Evolutionary conservation across 2,797 vertebrate species (phyloP), one percentile per base, ranked within the genome.

Genomic region (Ptychadena robeensis): DNA sequence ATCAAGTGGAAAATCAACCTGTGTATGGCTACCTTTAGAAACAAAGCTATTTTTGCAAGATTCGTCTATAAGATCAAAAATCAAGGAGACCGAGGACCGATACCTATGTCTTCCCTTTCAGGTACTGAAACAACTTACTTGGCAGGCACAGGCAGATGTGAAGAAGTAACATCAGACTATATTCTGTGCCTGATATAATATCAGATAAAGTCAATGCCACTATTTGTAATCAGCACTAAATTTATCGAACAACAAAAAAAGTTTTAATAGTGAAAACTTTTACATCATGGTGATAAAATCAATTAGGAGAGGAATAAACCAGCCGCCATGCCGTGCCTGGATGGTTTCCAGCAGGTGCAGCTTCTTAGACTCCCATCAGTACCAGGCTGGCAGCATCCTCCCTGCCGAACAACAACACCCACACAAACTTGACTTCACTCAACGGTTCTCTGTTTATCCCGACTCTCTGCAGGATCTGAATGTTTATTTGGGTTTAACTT

Each of bases 401-500:
- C 48, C 44, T 25, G 32, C 22, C 48, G 53, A 84, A 68, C 59
- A 40, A n/a, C 35, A 30, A 70, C 78, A 76, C 78, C 83, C 48
- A 81, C 78, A 75, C 72, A 80, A 63, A 38, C 14, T 35, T 35
- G 48, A 80, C 44, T 38, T 32, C 53, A 48, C 32, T 68, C 38
- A 77, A 59, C 10, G 31, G 73, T 59, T 44, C 9, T 38, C 12
- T 69, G 28, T 79, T 80, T 80, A 69, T 79, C 72, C 73, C 30
- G 63, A 80, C 25, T 44, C 80, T 9, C 76, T 48, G 76, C 70
- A 22, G 71, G 70, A 69, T 14, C 12, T 27, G 65, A 80, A 61
- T 83, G 70, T 84, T 79, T 63, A 83, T 83, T 79, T 84, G 77
- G 77, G 77, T 31, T 84, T 48, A 35, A 9, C 71, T 30, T 77